Evolutionary conservation across 2,797 vertebrate genomes (phyloP).

Genomic region (Gallinago solitaria): DNA sequence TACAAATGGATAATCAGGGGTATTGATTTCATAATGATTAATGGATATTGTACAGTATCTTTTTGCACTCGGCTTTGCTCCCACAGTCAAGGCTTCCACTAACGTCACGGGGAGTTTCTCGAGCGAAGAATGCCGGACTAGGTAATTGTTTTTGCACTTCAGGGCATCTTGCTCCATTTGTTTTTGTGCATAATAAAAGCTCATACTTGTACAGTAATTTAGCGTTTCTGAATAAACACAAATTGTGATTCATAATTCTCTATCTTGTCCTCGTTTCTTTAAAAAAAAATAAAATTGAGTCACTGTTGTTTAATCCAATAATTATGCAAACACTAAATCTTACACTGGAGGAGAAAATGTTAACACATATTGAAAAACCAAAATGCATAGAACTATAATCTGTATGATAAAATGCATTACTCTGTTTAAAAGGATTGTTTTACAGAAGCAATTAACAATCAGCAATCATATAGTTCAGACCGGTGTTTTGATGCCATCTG

Average conservation of each 20-base stretch:
- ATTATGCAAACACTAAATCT: constrained; percentile 80
- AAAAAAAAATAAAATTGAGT: constrained; percentile 64
- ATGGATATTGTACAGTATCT: constrained; percentile 49
- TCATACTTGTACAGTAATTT: constrained; percentile 55
- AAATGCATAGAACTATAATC: constrained; percentile 80
- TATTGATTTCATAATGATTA: constrained; percentile 70
- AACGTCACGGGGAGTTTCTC: constrained; percentile 43
- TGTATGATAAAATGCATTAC: constrained; percentile 83
- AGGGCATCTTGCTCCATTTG: constrained; percentile 33
- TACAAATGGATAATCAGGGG: constrained; percentile 44
- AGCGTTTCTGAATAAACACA: constrained; percentile 62
- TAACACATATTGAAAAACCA: constrained; percentile 79
- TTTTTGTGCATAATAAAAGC: constrained; percentile 61
- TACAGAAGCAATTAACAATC: constrained; percentile 85
- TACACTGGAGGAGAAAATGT: constrained; percentile 80
- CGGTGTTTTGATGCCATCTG: constrained; percentile 92
- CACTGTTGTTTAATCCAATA: constrained; percentile 80
- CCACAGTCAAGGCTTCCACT: constrained; percentile 26
- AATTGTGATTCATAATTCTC: constrained; percentile 69
- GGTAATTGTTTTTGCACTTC: constrained; percentile 53
- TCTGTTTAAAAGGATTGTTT: constrained; percentile 85
- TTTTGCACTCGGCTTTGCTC: constrained; percentile 28
- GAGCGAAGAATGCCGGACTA: constrained; percentile 26
- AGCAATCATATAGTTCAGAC: constrained; percentile 82
- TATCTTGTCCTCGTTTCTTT: constrained; percentile 55